Conservation (phyloP, 2,888 invertebrate genomes). For the Dasysyrphus albostriatus region DNA sequence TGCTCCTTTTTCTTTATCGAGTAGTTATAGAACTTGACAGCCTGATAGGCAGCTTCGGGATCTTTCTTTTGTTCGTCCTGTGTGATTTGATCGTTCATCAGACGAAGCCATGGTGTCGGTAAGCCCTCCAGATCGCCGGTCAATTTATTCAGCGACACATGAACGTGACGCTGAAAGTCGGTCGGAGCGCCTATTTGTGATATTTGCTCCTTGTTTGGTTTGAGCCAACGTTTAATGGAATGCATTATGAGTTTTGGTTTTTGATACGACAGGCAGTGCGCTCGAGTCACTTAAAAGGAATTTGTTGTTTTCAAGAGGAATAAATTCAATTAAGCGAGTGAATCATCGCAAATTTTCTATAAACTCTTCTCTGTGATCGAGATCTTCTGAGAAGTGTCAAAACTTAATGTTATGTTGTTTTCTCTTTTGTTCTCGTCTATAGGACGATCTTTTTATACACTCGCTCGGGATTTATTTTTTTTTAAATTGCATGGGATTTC, state of each 20-base stretch:
- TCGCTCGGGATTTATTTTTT: constrained; percentile 42
- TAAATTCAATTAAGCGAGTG: constrained; percentile 57
- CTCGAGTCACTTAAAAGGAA: constrained; percentile 50
- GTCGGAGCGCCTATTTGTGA: constrained; percentile 91
- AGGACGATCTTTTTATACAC: constrained; percentile 4
- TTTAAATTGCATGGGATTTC: constrained; percentile 19
- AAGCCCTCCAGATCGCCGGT: constrained; percentile 94
- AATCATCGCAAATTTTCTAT: constrained; percentile 60
- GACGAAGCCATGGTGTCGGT: constrained; percentile 91
- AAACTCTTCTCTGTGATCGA: not conserved
- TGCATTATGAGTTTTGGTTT: constrained; percentile 9
- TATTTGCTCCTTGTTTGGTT: constrained; percentile 83
- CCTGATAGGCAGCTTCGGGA: constrained; percentile 95
- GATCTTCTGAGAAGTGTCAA: constrained; percentile 6
- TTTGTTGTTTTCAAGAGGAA: constrained; percentile 46
- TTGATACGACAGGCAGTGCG: constrained; percentile 4
- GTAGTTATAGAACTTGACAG: constrained; percentile 95
- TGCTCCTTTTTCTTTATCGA: constrained; percentile 92
- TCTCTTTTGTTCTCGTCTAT: constrained; percentile 48
- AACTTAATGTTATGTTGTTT: not conserved
- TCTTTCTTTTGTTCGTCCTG: constrained; percentile 94
- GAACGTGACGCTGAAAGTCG: constrained; percentile 93
- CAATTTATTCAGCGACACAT: constrained; percentile 92
- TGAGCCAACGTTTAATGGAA: constrained; percentile 81
- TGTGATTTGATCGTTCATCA: constrained; percentile 93